Evolutionary conservation across 2,797 vertebrate genomes (phyloP).

Genomic region (Petrocephalus schoutedeni): DNA sequence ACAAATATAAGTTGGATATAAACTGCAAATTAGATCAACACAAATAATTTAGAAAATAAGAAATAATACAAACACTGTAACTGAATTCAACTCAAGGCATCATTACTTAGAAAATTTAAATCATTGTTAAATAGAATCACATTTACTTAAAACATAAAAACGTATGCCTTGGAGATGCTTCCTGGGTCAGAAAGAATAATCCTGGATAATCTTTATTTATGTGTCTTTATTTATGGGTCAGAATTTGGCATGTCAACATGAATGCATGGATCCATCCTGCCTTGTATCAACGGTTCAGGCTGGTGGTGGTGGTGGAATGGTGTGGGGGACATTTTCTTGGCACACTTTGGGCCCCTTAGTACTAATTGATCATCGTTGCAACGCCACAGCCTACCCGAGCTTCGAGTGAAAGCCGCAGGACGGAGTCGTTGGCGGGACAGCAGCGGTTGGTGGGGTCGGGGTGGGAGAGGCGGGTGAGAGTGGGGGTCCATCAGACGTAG

Average conservation of each 20-base stretch:
- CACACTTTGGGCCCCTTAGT: too few relatives aligned
- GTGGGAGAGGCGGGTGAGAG: neutral
- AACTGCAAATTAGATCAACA: neutral
- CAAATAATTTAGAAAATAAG: neutral
- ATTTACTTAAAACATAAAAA: neutral
- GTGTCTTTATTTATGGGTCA: too few relatives aligned
- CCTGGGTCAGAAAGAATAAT: neutral
- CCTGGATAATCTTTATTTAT: neutral
- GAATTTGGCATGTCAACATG: too few relatives aligned
- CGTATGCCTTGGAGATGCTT: neutral
- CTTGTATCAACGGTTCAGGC: too few relatives aligned
- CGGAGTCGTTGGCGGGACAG: neutral
- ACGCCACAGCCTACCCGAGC: too few relatives aligned
- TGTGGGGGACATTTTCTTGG: too few relatives aligned
- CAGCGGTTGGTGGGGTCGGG: neutral
- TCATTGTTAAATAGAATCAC: neutral
- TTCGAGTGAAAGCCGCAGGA: neutral
- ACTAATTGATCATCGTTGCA: too few relatives aligned
- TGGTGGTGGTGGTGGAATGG: too few relatives aligned
- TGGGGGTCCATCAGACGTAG: conserved; percentile 69
- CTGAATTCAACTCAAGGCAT: neutral
- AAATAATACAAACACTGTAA: neutral
- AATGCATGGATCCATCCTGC: too few relatives aligned
- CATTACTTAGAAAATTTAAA: neutral
- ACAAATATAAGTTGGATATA: neutral